phyloP scores from a whole-genome alignment of 2,113 vertebrate genomes.

The Oncorhynchus nerka region DNA sequence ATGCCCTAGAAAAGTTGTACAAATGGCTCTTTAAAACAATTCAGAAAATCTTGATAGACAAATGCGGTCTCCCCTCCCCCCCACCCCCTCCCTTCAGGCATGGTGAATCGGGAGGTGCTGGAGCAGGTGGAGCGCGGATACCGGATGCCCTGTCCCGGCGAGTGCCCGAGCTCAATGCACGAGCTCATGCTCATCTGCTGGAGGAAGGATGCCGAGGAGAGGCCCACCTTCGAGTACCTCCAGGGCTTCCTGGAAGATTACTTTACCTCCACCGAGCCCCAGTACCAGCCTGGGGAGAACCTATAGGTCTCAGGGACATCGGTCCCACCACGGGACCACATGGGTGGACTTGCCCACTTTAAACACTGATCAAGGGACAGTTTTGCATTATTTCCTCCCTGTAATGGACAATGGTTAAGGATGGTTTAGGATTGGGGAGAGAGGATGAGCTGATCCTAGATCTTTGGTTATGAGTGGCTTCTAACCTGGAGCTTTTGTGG shows the following conservation, averaged over 20 bases:
- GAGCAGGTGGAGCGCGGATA: constrained; percentile 97
- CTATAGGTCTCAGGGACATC: constrained; percentile 71
- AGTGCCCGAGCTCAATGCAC: constrained; percentile 92
- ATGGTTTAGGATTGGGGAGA: too few relatives aligned
- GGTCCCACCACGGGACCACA: constrained; percentile 8
- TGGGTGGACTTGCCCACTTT: not conserved
- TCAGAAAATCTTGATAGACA: too few relatives aligned
- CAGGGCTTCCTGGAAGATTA: constrained; percentile 98
- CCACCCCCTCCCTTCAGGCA: constrained; percentile 72
- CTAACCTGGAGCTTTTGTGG: too few relatives aligned
- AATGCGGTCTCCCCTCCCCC: not conserved
- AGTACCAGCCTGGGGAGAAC: constrained; percentile 97
- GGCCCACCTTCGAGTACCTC: constrained; percentile 96
- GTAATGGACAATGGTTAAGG: too few relatives aligned
- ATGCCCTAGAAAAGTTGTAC: not conserved
- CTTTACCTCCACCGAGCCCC: constrained; percentile 97
- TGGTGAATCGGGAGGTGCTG: constrained; percentile 97
- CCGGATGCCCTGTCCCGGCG: constrained; percentile 92
- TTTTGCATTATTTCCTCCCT: too few relatives aligned
- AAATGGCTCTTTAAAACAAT: too few relatives aligned
- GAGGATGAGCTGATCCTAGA: too few relatives aligned
- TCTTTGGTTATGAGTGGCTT: too few relatives aligned
- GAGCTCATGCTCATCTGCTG: constrained; percentile 97
- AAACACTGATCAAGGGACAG: not conserved
- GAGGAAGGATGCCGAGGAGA: constrained; percentile 92